Percentiles rank a stretch among this genome's conserved stretches.
These are phyloP conservation scores for Syndactyla subalaris DNA, from an alignment of 2,797 vertebrate species.

Conservation along the genomic window DNA sequence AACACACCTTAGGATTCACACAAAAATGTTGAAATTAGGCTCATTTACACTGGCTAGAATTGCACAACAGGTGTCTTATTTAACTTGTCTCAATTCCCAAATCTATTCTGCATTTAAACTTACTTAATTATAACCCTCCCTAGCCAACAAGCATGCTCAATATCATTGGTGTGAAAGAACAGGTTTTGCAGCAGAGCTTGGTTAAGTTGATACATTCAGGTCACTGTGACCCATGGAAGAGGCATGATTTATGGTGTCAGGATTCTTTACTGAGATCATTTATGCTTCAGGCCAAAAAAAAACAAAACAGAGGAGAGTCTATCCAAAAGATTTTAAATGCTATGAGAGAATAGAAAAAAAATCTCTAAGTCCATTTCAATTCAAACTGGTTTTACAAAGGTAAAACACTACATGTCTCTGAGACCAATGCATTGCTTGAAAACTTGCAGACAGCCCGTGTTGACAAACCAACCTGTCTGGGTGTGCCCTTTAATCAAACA, in stretches of 20 bases:
- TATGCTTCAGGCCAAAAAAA: not conserved
- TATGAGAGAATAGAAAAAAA: not conserved
- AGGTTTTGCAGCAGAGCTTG: not conserved
- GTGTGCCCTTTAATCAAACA: not conserved
- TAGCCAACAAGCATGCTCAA: not conserved
- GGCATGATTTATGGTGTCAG: not conserved
- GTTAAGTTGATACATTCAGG: not conserved
- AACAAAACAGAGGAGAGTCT: not conserved
- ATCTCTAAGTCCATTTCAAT: not conserved
- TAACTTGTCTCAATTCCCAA: not conserved
- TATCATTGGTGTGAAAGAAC: not conserved
- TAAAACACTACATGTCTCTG: not conserved
- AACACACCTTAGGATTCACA: not conserved
- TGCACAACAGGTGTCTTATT: not conserved
- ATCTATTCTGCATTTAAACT: not conserved
- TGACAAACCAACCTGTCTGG: not conserved
- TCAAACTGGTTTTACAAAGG: slow-evolving; percentile 7
- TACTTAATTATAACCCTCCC: not conserved
- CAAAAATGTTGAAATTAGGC: not conserved
- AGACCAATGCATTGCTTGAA: not conserved
- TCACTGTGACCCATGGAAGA: not conserved
- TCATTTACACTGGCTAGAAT: not conserved
- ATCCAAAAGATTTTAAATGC: not conserved
- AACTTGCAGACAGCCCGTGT: not conserved
- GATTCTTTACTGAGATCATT: not conserved